Base-by-base conservation (phyloP, 2,888 invertebrate species). In the Helleia helle region DNA sequence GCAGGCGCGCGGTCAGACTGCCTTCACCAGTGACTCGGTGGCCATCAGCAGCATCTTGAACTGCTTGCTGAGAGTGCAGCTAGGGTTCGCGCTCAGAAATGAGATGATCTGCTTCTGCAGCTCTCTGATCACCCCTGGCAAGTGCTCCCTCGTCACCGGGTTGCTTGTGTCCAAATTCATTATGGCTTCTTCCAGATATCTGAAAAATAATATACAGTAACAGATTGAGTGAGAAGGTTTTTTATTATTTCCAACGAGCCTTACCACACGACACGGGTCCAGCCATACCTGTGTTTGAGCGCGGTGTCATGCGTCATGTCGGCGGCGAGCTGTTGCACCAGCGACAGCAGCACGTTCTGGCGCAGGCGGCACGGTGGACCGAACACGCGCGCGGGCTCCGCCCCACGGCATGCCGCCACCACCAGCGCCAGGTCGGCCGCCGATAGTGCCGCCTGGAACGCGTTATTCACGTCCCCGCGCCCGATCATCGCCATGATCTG, bases 241-340 rank as follows among this genome's bases (percentile, higher is more conserved):
- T n/a, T n/a, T n/a, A n/a, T n/a, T n/a, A n/a, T n/a, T n/a, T n/a
- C n/a, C n/a, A n/a, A n/a, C n/a, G n/a, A n/a, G n/a, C n/a, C n/a
- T n/a, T n/a, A n/a, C n/a, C n/a, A n/a, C n/a, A n/a, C n/a, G n/a
- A n/a, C n/a, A n/a, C n/a, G n/a, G n/a, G n/a, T n/a, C n/a, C n/a
- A n/a, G 4, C n/a, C n/a, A 36, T 40, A 74, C 76, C 73, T 68
- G 50, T 76, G 77, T 39, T 79, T 79, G 42, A 80, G 66, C 17
- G 58, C 61, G 14, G 95, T 94, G 63, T 95, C 91, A 42, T 91
- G 88, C 42, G 87, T 86, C 80, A 98, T 90, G 68, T 97, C 97
- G 1, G 94, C 93, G 1, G 95, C 94, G 5, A 97, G 89, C 75
- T 98, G 97, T 71, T 98, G 97, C 56, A 99, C 93, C 17, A 99